Conservation (phyloP, 2,113 vertebrate species). For the Marmota monax region DNA sequence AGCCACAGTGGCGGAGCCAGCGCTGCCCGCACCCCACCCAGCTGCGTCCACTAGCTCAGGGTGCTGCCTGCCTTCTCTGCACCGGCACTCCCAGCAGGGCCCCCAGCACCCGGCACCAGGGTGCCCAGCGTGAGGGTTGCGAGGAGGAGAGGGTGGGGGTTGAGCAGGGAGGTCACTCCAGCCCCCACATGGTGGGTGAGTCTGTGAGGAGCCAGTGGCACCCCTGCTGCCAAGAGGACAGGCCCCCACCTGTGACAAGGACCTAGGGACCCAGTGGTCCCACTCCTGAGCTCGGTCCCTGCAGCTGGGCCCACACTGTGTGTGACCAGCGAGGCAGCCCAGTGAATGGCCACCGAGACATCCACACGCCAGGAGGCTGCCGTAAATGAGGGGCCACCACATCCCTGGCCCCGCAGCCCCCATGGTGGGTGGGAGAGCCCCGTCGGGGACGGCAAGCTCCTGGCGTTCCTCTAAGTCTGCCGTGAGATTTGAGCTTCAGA, state of each 20-base stretch:
- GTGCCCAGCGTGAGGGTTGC: fast-evolving
- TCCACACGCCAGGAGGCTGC: too few species aligned
- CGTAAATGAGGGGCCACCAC: too few species aligned
- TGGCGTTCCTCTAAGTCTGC: too few species aligned
- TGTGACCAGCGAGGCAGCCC: not conserved
- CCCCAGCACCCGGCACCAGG: not conserved
- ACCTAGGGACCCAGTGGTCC: not conserved
- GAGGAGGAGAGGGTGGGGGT: not conserved
- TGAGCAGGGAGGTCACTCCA: too few species aligned
- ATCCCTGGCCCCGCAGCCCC: not conserved
- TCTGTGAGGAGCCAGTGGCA: not conserved
- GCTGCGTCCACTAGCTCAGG: too few species aligned
- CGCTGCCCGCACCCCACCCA: too few species aligned
- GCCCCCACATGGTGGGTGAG: fast-evolving
- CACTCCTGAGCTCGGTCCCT: too few species aligned
- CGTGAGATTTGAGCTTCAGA: too few species aligned
- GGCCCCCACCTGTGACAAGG: too few species aligned
- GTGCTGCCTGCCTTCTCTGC: too few species aligned
- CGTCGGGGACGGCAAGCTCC: not conserved
- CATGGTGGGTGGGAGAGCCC: not conserved
- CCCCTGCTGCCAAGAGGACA: not conserved
- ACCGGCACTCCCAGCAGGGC: too few species aligned
- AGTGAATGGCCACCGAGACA: too few species aligned
- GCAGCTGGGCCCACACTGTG: not conserved
- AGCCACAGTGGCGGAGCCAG: not conserved